Base-by-base conservation (phyloP, 2,797 vertebrate species). In the Pseudochirops cupreus region DNA sequence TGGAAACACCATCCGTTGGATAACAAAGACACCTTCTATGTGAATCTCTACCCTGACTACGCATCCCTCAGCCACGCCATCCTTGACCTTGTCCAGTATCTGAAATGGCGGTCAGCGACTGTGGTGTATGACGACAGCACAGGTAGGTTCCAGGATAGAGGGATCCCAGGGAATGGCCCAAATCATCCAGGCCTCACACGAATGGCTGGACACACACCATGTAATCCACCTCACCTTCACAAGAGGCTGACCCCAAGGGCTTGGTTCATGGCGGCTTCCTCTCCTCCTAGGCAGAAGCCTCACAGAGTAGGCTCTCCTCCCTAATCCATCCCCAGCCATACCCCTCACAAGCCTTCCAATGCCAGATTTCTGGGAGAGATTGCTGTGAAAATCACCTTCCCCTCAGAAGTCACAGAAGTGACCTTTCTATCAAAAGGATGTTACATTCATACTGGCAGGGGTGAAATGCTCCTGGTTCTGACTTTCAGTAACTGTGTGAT, bases 1-100 rank as follows among this genome's bases (percentile, higher is more conserved):
- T 99, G 99, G 99, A 99, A 99, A 98, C 99, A 99, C 91, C 99
- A 99, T 96, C 99, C 99, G 0, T 97, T 99, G 99, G 99, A 99
- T 98, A 99, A 99, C 99, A 99, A 99, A 98, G 99, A 99, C 98
- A 99, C 99, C 94, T 99, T 99, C 99, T 99, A 99, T 16, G 99
- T 99, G 98, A 99, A 99, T 98, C 99, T 99, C 93, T 99, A 99
- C 57, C 99, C 99, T 0, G 99, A 99, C 98, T 99, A 99, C 7
- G 99, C 99, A 18, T 99, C 99, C 1, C 99, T 99, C 74, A 99
- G 99, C 98, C 99, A 99, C 0, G 99, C 99, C 97, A 99, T 99
- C 95, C 99, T 99, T 97, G 99, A 99, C 98, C 99, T 99, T 0
- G 99, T 99, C 97, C 99, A 99, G 99, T 99, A 99, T 56, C 99